Evolutionary conservation across 2,113 vertebrate species (phyloP), one percentile per base, ranked within the genome.

Genomic region (Apus apus): DNA sequence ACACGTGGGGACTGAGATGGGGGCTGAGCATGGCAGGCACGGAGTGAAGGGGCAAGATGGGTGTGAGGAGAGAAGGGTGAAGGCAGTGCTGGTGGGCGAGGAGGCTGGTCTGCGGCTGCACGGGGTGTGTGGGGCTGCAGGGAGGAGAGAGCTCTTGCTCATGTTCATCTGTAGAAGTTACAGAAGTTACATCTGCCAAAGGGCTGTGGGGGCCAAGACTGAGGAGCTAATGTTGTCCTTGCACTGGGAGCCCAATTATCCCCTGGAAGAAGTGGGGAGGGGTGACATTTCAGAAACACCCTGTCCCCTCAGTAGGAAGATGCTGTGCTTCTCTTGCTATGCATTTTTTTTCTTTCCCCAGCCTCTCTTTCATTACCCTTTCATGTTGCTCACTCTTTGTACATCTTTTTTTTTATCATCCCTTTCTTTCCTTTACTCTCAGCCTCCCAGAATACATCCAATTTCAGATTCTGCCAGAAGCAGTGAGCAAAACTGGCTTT

Each of bases 401-500:
- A 30, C 76, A 64, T 58, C 64, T 48, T 48, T 48, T 87, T 60
- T 67, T 71, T 89, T 71, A 68, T 48, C 34, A 43, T n/a, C 25
- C 56, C 17, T 86, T 85, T 53, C 45, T 77, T 79, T 48, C 61
- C 85, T 91, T 80, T 72, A 30, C 70, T 72, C 61, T 82, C 71
- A 9, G 9, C 23, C 60, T 89, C 76, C 61, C 75, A 92, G 65
- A 75, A 85, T 34, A 57, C 76, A 54, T 72, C 68, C 80, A 73
- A 2, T 19, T 85, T 68, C 94, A 89, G 83, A 86, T 96, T 80
- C 40, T 84, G 72, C 89, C 90, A 70, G 91, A 58, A 94, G 93
- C 77, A 92, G 89, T 77, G 65, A 89, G 96, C 89, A 91, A 85
- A 97, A 97, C 98, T 74, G 5, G 97, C 95, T 98, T 97, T 98